phyloP scores from a whole-genome alignment of 2,113 vertebrate species.

The Ophthalmolycus amberensis region DNA sequence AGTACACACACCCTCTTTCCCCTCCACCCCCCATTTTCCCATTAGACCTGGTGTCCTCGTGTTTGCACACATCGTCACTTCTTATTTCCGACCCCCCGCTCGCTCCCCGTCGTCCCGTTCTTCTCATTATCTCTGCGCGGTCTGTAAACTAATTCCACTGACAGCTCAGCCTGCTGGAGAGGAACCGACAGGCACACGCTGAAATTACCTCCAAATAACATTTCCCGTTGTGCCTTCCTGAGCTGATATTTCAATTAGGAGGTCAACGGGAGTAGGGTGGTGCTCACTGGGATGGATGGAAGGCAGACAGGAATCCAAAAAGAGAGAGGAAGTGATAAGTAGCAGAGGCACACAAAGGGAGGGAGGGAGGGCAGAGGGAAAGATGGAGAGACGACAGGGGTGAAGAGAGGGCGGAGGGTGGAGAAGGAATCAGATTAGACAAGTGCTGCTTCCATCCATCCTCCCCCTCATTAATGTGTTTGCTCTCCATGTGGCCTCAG shows the following conservation, averaged over 20 bases:
- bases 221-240: constrained; percentile 68
- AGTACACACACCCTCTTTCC: background rate
- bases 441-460: constrained; percentile 20
- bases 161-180: constrained; percentile 59
- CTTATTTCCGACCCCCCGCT: constrained; percentile 38
- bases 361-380: constrained; percentile 1
- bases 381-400: constrained; percentile 32
- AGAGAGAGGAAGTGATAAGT: constrained; percentile 38
- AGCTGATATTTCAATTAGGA: constrained; percentile 79
- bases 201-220: constrained; percentile 74
- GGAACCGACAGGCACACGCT: constrained; percentile 48
- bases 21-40: constrained; percentile 27
- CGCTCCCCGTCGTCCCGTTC: constrained; percentile 39
- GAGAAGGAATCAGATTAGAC: constrained; percentile 45
- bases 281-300: constrained; percentile 15
- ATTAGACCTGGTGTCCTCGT: constrained; percentile 52
- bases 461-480: constrained; percentile 18
- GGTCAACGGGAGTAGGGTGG: constrained; percentile 52
- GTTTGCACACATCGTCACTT: constrained; percentile 68
- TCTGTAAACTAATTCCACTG: constrained; percentile 72
- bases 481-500: constrained; percentile 16
- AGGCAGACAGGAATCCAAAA: constrained; percentile 22
- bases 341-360: constrained; percentile 23
- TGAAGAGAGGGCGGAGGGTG: constrained; percentile 25
- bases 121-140: constrained; percentile 63